Percentiles rank a stretch among this genome's conserved stretches.
phyloP scores from a whole-genome alignment of 2,797 vertebrate genomes.

The Spheniscus humboldti region DNA sequence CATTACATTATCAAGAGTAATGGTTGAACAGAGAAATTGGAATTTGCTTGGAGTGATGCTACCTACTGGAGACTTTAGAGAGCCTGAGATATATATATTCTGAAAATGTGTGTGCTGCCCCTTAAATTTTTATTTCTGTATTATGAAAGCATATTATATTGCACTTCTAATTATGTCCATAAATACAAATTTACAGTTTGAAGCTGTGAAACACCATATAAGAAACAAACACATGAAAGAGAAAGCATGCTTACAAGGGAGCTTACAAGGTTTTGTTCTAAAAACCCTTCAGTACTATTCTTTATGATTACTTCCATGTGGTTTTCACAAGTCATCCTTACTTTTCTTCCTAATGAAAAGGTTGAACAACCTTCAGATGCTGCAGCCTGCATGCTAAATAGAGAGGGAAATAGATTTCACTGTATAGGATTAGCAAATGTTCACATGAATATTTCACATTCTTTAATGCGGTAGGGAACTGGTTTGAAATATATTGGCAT shows the following conservation, averaged over 20 bases:
- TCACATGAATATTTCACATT: constrained; percentile 45
- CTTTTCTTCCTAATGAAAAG: constrained; percentile 34
- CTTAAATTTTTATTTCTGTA: not conserved
- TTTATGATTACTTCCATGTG: not conserved
- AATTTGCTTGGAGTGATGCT: not conserved
- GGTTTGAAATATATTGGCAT: constrained; percentile 15
- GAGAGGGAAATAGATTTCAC: not conserved
- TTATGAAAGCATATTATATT: not conserved
- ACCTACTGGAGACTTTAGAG: not conserved
- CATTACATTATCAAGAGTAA: not conserved
- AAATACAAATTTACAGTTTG: constrained; percentile 12
- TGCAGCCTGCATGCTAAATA: constrained; percentile 43
- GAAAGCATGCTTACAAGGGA: not conserved
- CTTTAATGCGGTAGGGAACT: not conserved
- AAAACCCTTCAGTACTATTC: not conserved
- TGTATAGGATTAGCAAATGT: constrained; percentile 33
- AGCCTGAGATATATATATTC: not conserved
- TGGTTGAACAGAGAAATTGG: not conserved
- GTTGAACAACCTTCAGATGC: constrained; percentile 18
- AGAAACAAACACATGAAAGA: not conserved
- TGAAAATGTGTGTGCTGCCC: not conserved
- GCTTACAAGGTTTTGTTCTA: not conserved
- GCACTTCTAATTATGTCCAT: not conserved
- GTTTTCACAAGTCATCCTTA: constrained; percentile 28
- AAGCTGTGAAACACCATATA: not conserved